phyloP scores from a whole-genome alignment of 2,113 vertebrate species.

The Xenopus tropicalis region DNA sequence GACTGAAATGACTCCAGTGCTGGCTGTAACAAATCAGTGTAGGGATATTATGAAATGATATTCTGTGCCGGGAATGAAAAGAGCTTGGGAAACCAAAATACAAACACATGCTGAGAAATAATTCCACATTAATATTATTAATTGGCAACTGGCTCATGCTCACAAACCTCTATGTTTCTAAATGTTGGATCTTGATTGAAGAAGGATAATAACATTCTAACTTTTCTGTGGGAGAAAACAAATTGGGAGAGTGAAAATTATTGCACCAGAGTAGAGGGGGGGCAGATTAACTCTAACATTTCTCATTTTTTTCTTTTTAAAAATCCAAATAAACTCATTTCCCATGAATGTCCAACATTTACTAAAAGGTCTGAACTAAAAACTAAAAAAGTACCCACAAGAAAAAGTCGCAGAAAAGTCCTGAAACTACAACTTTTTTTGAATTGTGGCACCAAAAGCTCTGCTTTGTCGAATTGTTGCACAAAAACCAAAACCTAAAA shows the following conservation, averaged over 20 bases:
- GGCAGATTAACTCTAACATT: too few relatives aligned
- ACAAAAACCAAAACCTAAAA: too few relatives aligned
- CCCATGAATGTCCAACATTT: too few relatives aligned
- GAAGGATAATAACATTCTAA: not conserved
- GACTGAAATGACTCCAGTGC: not conserved
- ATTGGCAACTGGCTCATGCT: not conserved
- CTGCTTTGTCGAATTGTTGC: too few relatives aligned
- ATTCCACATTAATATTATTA: conserved; percentile 9
- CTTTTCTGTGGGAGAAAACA: not conserved
- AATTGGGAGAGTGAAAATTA: not conserved
- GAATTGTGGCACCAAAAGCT: too few relatives aligned
- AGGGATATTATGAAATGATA: conserved; percentile 10
- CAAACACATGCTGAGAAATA: not conserved
- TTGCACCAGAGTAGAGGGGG: too few relatives aligned
- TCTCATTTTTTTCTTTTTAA: too few relatives aligned
- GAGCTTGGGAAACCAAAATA: conserved; percentile 6
- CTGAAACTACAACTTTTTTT: too few relatives aligned
- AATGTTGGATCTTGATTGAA: not conserved
- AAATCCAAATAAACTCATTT: too few relatives aligned
- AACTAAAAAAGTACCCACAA: too few relatives aligned
- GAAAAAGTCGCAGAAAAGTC: too few relatives aligned
- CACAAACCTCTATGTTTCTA: not conserved
- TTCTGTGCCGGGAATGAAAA: not conserved
- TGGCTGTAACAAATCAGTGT: conserved; percentile 6
- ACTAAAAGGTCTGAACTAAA: too few relatives aligned